These are phyloP conservation scores for Mormyrus iriodes DNA, from an alignment of 2,113 vertebrate species.

Conservation along the genomic window DNA sequence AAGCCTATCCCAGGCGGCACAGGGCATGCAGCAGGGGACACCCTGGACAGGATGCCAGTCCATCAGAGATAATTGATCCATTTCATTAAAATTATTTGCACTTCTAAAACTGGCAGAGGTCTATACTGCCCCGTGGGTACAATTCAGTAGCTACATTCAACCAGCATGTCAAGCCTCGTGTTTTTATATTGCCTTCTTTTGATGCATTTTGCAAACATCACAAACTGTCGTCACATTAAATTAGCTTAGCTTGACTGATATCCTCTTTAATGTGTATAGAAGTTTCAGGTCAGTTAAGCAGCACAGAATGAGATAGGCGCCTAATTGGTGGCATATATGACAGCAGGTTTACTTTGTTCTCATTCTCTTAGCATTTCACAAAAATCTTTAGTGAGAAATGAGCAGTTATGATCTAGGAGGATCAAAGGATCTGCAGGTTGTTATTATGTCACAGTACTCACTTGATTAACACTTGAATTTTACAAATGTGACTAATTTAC, in stretches of 20 bases:
- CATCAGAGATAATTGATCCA: not conserved
- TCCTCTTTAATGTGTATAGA: not conserved
- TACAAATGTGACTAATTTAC: not conserved
- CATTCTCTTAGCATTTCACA: not conserved
- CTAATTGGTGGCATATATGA: not conserved
- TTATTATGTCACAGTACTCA: not conserved
- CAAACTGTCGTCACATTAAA: not conserved
- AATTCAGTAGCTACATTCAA: not conserved
- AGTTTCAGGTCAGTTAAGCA: not conserved
- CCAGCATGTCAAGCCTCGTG: not conserved
- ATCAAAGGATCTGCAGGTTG: not conserved
- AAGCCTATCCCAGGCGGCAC: not conserved
- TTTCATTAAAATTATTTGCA: conserved; percentile 1
- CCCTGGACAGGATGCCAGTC: not conserved
- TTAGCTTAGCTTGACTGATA: not conserved
- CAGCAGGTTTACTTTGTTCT: not conserved
- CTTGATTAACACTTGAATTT: not conserved
- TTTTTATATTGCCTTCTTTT: not conserved
- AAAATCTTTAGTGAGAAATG: not conserved
- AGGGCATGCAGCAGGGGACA: not conserved
- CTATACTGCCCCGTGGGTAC: not conserved
- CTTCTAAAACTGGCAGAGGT: not conserved
- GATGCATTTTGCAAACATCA: not conserved
- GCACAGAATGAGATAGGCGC: not conserved
- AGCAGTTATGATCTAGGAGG: not conserved